A percentile compares a stretch with the other conserved stretches of the same genome.
phyloP scores from a whole-genome alignment of 2,797 vertebrate species.

The Gobionotothen gibberifrons region DNA sequence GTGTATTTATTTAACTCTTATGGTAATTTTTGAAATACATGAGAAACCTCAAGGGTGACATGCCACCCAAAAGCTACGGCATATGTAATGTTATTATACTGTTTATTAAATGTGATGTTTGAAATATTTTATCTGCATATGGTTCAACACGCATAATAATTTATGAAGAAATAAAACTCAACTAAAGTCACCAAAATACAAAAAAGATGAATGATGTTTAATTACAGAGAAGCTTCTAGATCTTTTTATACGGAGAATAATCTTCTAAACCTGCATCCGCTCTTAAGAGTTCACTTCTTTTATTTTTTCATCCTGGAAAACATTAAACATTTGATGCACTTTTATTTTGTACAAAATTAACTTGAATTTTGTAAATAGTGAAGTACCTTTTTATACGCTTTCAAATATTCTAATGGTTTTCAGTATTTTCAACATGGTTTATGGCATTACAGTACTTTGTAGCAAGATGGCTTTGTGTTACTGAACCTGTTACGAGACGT shows the following conservation, averaged over 20 bases:
- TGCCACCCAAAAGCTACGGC: slow-evolving; percentile 54
- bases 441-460: slow-evolving; percentile 70
- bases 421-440: slow-evolving; percentile 61
- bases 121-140: slow-evolving; percentile 53
- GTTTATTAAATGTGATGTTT: slow-evolving; percentile 67
- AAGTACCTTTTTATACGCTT: slow-evolving; percentile 73
- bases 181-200: slow-evolving; percentile 46
- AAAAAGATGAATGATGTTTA: slow-evolving; percentile 38
- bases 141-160: slow-evolving; percentile 58
- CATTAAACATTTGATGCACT: slow-evolving; percentile 83
- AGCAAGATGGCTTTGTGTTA: slow-evolving; percentile 41
- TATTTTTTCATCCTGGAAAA: slow-evolving; percentile 56
- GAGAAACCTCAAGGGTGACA: slow-evolving; percentile 79
- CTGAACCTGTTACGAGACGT: slow-evolving; percentile 41
- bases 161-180: slow-evolving; percentile 60
- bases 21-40: slow-evolving; percentile 66
- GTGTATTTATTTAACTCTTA: slow-evolving; percentile 79
- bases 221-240: slow-evolving; percentile 38
- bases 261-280: slow-evolving; percentile 38
- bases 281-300: slow-evolving; percentile 39
- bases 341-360: slow-evolving; percentile 84
- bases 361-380: slow-evolving; percentile 88
- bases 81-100: slow-evolving; percentile 71
- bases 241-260: slow-evolving; percentile 35
- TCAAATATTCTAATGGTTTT: slow-evolving; percentile 55